phyloP scores from a whole-genome alignment of 2,888 invertebrate species.

The Marronus borbonicus region DNA sequence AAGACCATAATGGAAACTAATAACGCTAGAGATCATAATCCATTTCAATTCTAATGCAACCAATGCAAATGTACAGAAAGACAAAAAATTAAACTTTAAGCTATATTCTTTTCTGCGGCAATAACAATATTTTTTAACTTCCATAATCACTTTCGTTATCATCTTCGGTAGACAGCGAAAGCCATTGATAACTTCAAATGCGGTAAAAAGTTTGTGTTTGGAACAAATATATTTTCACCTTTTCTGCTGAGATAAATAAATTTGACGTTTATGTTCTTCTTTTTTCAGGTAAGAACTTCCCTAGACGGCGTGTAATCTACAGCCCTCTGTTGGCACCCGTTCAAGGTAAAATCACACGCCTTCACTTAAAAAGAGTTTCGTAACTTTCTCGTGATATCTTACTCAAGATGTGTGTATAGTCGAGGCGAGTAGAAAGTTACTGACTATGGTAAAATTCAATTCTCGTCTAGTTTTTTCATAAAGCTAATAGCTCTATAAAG shows the following conservation, averaged over 20 bases:
- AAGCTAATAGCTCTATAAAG: too few species aligned
- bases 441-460: too few species aligned
- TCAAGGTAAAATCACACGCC: conserved; percentile 34
- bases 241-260: not conserved
- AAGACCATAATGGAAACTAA: too few species aligned
- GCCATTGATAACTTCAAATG: not conserved
- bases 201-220: not conserved
- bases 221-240: conserved; percentile 6
- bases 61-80: too few species aligned
- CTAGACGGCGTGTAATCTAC: conserved; percentile 12
- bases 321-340: not conserved
- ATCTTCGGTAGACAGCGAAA: not conserved
- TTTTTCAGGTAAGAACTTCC: conserved; percentile 36
- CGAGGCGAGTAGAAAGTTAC: too few species aligned
- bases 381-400: conserved; percentile 39
- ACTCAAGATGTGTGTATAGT: not conserved
- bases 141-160: conserved; percentile 4
- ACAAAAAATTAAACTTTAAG: too few species aligned
- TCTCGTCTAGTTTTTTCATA: too few species aligned
- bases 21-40: too few species aligned
- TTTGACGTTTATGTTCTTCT: conserved; percentile 31
- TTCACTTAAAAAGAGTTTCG: conserved; percentile 27
- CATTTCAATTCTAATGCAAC: too few species aligned
- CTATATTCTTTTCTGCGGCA: too few species aligned
- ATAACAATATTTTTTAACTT: too few species aligned